Percentiles rank a stretch among this genome's conserved stretches.
Conservation (phyloP, 2,797 vertebrate species). For the Acrocephalus scirpaceus region DNA sequence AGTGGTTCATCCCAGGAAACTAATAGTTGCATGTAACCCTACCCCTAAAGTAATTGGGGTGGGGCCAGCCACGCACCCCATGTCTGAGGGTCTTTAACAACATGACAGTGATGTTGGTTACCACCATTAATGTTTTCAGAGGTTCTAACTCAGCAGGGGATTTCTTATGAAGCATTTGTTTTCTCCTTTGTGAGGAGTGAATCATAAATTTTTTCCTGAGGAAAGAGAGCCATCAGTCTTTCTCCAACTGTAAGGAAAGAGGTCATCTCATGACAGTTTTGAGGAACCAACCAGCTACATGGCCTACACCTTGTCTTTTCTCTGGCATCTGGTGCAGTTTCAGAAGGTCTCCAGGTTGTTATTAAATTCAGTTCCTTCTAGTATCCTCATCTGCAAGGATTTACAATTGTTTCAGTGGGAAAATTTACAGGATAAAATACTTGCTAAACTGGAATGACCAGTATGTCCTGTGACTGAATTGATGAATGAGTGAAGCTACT, state of each 20-base stretch:
- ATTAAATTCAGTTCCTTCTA: not conserved
- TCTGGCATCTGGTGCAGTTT: not conserved
- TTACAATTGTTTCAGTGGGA: not conserved
- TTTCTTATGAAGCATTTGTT: not conserved
- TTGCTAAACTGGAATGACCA: not conserved
- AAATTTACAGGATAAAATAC: not conserved
- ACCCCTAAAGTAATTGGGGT: too few relatives aligned
- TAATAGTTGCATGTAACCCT: not conserved
- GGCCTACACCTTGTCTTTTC: not conserved
- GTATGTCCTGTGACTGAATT: not conserved
- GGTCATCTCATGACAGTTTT: not conserved
- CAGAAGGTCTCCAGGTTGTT: not conserved
- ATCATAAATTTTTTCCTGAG: not conserved
- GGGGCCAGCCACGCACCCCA: rapidly evolving
- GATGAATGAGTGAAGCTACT: not conserved
- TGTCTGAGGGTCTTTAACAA: not conserved
- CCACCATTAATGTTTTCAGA: not conserved
- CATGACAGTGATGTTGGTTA: not conserved
- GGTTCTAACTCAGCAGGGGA: not conserved
- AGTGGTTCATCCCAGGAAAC: not conserved
- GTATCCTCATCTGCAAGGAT: not conserved
- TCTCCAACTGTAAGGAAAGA: not conserved
- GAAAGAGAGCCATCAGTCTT: not conserved
- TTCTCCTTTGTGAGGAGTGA: not conserved
- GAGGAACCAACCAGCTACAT: not conserved